Base-by-base conservation (phyloP, 2,888 invertebrate species). In the Drosophila villosipedis region DNA sequence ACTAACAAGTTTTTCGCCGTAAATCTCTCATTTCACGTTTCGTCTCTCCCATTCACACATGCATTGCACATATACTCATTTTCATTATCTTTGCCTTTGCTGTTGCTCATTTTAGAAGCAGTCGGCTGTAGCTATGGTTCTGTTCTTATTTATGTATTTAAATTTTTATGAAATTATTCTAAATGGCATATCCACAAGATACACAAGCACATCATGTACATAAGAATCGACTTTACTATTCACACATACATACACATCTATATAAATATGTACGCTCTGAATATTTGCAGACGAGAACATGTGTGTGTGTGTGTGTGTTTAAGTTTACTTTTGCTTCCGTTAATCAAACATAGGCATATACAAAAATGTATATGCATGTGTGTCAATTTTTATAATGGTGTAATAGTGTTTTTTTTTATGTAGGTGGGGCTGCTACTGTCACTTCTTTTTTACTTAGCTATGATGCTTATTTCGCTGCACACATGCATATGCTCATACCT, bases 311-410 rank as follows among this genome's bases (percentile, higher is more conserved):
- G 25, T 31, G 30, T 50, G 39, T 41, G 39, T 41, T 39, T 53
- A n/a, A 19, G 37, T 57, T 39, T n/a, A 12, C 39, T 14, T 39
- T 57, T 30, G 57, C 39, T 57, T 57, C 57, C 57, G 57, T 57
- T 57, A 30, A 57, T 47, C 59, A 63, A 54, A 37, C 14, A 58
- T 25, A 22, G 14, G 2, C 3, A 22, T 43, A 19, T 25, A 22
- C 39, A n/a, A 55, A 22, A 25, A 28, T 65, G 35, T 31, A 31
- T 59, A 57, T 71, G 49, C 47, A 70, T 71, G 67, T 87, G 71
- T 84, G 78, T 82, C 71, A 72, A 71, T 81, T 81, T 86, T 78
- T 68, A 73, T 72, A 74, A 76, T 84, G 89, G 89, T 84, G 87
- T 83, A 84, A 89, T 79, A 84, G 65, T 76, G 61, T 78, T 78